Base-by-base conservation (phyloP, 2,797 vertebrate species). In the Fringilla coelebs region DNA sequence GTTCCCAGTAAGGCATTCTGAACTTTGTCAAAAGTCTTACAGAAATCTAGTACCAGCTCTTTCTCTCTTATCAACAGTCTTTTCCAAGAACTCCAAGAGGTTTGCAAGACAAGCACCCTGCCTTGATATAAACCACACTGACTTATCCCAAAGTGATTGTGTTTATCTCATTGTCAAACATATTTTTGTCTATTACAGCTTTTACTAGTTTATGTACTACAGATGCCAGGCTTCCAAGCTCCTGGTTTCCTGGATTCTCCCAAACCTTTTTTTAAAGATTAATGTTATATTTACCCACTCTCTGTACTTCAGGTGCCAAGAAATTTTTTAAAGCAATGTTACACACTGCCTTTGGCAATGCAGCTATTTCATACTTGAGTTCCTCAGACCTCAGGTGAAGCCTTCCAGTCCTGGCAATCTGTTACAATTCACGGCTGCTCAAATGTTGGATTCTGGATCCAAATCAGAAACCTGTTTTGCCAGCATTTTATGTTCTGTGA, bases 371-470 rank as follows among this genome's bases (percentile, higher is more conserved):
- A 92, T 66, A 83, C 90, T 90, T 63, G 81, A 87, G 72, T 76
- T 94, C 81, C 94, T 89, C 81, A 89, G 92, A 85, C 84, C 89
- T 85, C 90, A 79, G 95, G 89, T 89, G 81, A 96, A 95, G 79
- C 84, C 89, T 90, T 43, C 86, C 86, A 93, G 89, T 73, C 48
- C 81, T 87, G 41, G 71, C 71, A 90, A 87, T 89, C 58, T 75
- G 81, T 89, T 84, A 89, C 41, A 3, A 1, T 70, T 89, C 63
- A 48, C 20, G 5, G 21, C 67, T 92, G 84, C 95, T 86, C 84
- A 81, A 72, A 68, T 48, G 43, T 19, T 87, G 74, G 51, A 73
- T 86, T 82, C 66, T 70, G 60, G 67, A 90, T 66, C 86, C 78
- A 73, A 60, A 87, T n/a, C 60, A 78, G 70, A 85, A 62, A 55